Base-by-base conservation (phyloP, 1,140 invertebrate species). In the Tyrophagus putrescentiae region DNA sequence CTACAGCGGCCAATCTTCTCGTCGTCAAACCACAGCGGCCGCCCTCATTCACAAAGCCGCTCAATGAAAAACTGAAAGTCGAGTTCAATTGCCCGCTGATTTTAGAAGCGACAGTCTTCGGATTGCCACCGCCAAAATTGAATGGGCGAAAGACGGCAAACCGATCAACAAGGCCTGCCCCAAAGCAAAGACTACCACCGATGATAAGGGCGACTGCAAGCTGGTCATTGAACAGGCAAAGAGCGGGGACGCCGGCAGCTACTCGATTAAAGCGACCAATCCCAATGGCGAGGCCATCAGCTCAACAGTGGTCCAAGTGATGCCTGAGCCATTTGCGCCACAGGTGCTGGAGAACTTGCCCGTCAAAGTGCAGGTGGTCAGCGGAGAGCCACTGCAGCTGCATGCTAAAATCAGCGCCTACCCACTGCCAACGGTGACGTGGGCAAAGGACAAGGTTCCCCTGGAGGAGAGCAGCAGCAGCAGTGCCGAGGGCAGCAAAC, bases 211-310 rank as follows among this genome's bases (percentile, higher is more conserved):
- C 4, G 25, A 54, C 21, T 60, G 58, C 27, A n/a, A 44, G 13
- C 73, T 97, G 57, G 78, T 83, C 65, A 80, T 98, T 23, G 77
- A 82, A 64, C 84, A 93, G 66, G 86, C 84, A 58, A 75, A 77
- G 23, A 83, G 84, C 57, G 79, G 80, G 33, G 93, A 98, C 73
- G 79, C 80, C 1, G 93, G 92, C 16, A 78, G 88, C 23, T 98
- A 98, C 69, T 92, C 87, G 0, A 88, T 87, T 52, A 78, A 85
- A 34, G 91, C 89, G n/a, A 80, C 80, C 42, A 92, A 91, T 69
- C 13, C 39, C 6, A 57, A 23, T 33, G 59, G 59, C 4, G 48
- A 60, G 29, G 29, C 4, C 5, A 3, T 32, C 3, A 58, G 31
- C 18, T 4, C 29, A 41, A 33, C 59, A 1, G 29, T 16, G 13